Percentiles rank a stretch among this genome's conserved stretches.
phyloP scores from a whole-genome alignment of 1,140 invertebrate genomes.

The Metaphire vulgaris region DNA sequence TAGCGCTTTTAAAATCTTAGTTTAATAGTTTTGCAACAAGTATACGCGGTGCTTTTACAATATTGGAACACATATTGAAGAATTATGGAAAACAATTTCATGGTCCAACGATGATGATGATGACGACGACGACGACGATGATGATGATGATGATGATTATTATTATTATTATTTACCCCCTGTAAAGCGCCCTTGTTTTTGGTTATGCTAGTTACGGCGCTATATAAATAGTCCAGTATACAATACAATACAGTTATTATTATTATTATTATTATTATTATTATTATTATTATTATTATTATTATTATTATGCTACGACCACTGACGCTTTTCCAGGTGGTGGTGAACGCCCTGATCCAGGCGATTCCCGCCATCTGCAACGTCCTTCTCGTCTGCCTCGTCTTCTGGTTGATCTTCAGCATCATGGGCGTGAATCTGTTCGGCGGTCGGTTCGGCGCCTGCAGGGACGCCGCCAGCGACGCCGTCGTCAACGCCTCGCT shows the following conservation, averaged over 20 bases:
- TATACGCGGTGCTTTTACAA: too few relatives aligned
- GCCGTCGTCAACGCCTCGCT: constrained; percentile 70
- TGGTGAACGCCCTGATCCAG: constrained; percentile 88
- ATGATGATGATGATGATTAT: neutral
- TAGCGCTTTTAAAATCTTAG: too few relatives aligned
- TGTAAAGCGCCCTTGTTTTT: too few relatives aligned
- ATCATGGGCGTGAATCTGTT: constrained; percentile 86
- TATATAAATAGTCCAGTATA: neutral
- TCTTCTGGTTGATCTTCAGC: constrained; percentile 86
- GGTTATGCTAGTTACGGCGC: neutral
- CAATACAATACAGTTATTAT: neutral
- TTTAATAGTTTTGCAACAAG: too few relatives aligned
- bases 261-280: neutral
- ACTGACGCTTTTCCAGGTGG: constrained; percentile 64
- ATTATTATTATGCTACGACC: neutral
- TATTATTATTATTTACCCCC: neutral
- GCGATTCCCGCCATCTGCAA: constrained; percentile 94
- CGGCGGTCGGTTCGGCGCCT: constrained; percentile 62
- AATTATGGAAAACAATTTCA: too few relatives aligned
- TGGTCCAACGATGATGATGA: too few relatives aligned
- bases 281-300: neutral
- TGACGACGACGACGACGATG: too few relatives aligned
- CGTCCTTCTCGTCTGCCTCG: constrained; percentile 78
- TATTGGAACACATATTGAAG: too few relatives aligned
- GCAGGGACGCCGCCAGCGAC: constrained; percentile 32